Conservation (phyloP, 2,888 invertebrate genomes). For the Pseudoips prasinana region DNA sequence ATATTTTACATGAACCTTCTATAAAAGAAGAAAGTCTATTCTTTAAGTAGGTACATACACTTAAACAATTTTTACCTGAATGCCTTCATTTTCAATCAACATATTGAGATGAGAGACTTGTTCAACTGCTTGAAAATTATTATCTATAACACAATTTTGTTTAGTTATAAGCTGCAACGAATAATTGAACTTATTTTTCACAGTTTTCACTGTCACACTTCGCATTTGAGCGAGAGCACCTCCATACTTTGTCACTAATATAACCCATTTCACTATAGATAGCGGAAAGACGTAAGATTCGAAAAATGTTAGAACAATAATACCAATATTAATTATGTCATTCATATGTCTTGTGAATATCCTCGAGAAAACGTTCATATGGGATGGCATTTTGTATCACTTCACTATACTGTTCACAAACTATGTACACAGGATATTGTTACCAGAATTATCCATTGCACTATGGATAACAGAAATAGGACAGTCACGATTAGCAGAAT, state of each 20-base stretch:
- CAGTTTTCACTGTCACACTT: slow-evolving; percentile 9
- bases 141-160: slow-evolving; percentile 17
- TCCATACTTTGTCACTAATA: slow-evolving; percentile 46
- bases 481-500: neutral
- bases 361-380: slow-evolving; percentile 12
- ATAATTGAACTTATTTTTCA: slow-evolving; percentile 40
- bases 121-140: slow-evolving; percentile 20
- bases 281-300: slow-evolving; percentile 53
- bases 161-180: slow-evolving; percentile 46
- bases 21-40: no score
- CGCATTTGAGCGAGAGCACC: slow-evolving; percentile 18
- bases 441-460: neutral
- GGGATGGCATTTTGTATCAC: slow-evolving; percentile 17
- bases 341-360: slow-evolving; percentile 32
- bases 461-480: neutral
- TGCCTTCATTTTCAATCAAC: slow-evolving; percentile 36
- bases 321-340: slow-evolving; percentile 34
- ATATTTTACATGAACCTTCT: no score
- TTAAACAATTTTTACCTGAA: slow-evolving; percentile 42
- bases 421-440: neutral
- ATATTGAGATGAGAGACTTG: slow-evolving; percentile 48
- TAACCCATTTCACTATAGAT: slow-evolving; percentile 51
- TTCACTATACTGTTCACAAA: neutral
- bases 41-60: no score
- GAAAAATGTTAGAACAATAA: slow-evolving; percentile 38